Percentiles rank a stretch among this genome's conserved stretches.
These are phyloP conservation scores for Pristis pectinata DNA, from an alignment of 2,797 vertebrate species.

Conservation along the genomic window DNA sequence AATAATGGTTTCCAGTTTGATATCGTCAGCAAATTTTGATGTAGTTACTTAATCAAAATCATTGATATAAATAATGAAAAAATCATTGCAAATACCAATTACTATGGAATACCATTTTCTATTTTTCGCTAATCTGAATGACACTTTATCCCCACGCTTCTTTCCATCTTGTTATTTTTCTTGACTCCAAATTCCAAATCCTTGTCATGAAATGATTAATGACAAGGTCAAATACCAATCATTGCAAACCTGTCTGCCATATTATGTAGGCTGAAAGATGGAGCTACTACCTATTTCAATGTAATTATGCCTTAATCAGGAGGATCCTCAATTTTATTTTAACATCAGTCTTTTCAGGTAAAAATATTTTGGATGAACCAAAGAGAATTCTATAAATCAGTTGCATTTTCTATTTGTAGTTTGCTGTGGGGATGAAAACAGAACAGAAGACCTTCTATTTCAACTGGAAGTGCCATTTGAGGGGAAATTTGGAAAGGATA, in stretches of 20 bases:
- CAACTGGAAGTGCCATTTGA: neutral
- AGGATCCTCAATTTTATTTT: neutral
- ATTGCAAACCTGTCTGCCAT: neutral
- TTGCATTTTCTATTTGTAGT: conserved; percentile 45
- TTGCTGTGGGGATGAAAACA: conserved; percentile 65
- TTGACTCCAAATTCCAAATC: neutral
- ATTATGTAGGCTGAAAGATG: neutral
- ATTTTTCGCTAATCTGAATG: neutral
- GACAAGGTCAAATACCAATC: too few relatives aligned
- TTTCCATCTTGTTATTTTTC: neutral
- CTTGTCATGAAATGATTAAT: neutral
- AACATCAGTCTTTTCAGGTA: neutral
- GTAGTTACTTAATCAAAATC: neutral
- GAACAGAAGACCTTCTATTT: neutral
- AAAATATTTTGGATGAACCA: neutral
- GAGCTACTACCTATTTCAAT: neutral
- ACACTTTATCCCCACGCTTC: neutral
- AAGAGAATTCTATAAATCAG: neutral
- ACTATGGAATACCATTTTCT: neutral
- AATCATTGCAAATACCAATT: neutral
- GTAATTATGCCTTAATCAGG: neutral
- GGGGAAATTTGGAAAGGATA: neutral
- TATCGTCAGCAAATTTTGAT: neutral
- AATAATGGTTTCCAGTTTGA: neutral
- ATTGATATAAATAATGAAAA: neutral